Conservation (phyloP, 2,888 invertebrate genomes). For the Thelaira solivaga region DNA sequence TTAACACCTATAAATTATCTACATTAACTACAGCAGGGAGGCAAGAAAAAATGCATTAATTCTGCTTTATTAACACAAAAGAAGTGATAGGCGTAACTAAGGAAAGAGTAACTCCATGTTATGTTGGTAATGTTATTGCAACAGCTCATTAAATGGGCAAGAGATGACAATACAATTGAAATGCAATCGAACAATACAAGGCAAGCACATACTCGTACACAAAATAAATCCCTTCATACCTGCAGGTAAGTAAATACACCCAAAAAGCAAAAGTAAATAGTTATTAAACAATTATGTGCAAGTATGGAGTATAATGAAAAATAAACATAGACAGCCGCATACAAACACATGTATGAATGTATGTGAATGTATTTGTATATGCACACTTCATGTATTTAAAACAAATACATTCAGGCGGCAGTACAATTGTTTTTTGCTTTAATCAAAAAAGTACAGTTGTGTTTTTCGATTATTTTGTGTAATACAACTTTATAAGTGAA, state of each 20-base stretch:
- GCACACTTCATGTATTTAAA: no score
- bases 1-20: background rate
- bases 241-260: background rate
- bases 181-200: constrained; percentile 33
- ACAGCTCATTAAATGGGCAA: constrained; percentile 30
- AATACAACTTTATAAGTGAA: constrained; percentile 20
- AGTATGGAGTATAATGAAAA: constrained; percentile 26
- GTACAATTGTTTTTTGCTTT: constrained; percentile 53
- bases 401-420: background rate
- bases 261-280: constrained; percentile 31
- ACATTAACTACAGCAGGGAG: background rate
- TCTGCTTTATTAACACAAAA: constrained; percentile 10
- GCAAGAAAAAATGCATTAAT: constrained; percentile 29
- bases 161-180: constrained; percentile 45
- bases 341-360: background rate
- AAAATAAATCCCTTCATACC: background rate
- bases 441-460: constrained; percentile 63
- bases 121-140: background rate
- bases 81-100: background rate
- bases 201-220: background rate
- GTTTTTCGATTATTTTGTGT: constrained; percentile 48
- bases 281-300: constrained; percentile 13
- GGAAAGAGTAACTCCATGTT: background rate
- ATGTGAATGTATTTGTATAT: no score
- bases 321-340: background rate